These are phyloP conservation scores for Phrynosoma blainvillii DNA, from an alignment of 2,113 vertebrate genomes.

Conservation along the genomic window DNA sequence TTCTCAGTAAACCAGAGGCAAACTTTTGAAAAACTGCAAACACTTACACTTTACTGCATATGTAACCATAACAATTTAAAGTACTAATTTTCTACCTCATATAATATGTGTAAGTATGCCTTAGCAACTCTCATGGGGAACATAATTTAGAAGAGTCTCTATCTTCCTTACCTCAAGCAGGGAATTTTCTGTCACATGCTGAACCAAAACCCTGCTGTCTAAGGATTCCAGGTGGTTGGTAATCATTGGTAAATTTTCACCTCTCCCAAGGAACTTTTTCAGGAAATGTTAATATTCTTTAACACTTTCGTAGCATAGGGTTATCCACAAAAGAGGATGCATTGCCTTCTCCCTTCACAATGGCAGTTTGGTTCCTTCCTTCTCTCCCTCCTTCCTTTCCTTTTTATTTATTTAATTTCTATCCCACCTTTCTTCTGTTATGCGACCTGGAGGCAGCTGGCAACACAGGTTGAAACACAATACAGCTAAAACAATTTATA, in stretches of 20 bases:
- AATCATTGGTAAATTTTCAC: slow-evolving; percentile 34
- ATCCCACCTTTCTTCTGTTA: too few species aligned
- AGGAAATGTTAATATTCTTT: slow-evolving; percentile 47
- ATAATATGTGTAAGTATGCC: slow-evolving; percentile 64
- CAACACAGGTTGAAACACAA: too few species aligned
- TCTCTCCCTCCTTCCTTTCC: background rate
- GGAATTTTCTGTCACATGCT: slow-evolving; percentile 66
- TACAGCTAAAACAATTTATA: too few species aligned
- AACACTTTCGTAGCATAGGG: slow-evolving; percentile 53
- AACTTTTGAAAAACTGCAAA: slow-evolving; percentile 70
- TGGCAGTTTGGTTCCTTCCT: too few species aligned
- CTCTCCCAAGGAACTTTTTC: slow-evolving; percentile 55
- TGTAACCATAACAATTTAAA: slow-evolving; percentile 67
- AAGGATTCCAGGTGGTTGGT: slow-evolving; percentile 65
- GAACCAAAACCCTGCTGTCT: slow-evolving; percentile 60
- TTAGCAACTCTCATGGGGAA: slow-evolving; percentile 70
- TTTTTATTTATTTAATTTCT: background rate
- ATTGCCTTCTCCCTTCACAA: too few species aligned
- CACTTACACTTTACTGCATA: slow-evolving; percentile 69
- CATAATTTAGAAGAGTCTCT: slow-evolving; percentile 69
- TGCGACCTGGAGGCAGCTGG: too few species aligned
- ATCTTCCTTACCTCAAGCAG: slow-evolving; percentile 65
- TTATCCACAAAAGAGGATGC: background rate
- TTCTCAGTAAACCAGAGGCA: slow-evolving; percentile 63
- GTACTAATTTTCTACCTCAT: slow-evolving; percentile 72